phyloP scores from a whole-genome alignment of 2,888 invertebrate species.

The Callimorpha dominula region DNA sequence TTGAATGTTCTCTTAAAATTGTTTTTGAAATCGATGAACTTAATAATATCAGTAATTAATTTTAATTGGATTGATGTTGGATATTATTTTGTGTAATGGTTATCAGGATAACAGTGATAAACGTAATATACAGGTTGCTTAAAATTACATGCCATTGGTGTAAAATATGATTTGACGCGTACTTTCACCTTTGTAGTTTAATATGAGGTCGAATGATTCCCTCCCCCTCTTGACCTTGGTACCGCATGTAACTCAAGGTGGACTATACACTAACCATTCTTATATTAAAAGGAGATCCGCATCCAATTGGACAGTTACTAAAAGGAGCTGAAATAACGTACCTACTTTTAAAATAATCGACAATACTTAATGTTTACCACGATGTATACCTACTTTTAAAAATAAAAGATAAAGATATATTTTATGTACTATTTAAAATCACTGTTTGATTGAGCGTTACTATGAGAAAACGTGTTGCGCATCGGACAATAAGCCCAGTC shows the following conservation, averaged over 20 bases:
- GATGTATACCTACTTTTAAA: slow-evolving; percentile 1
- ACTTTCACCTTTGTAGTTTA: background rate
- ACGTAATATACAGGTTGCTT: slow-evolving; percentile 10
- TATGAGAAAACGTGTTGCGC: slow-evolving; percentile 36
- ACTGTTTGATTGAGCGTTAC: slow-evolving; percentile 34
- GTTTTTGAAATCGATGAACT: slow-evolving; percentile 1
- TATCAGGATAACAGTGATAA: slow-evolving; percentile 18
- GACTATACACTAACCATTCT: too few relatives aligned
- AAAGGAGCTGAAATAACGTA: too few relatives aligned
- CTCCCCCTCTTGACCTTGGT: background rate
- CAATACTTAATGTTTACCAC: background rate
- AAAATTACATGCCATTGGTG: background rate
- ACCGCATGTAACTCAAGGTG: background rate
- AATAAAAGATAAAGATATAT: slow-evolving; percentile 13
- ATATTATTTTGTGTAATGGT: slow-evolving; percentile 7
- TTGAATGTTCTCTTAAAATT: background rate
- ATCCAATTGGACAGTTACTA: too few relatives aligned
- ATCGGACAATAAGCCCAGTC: slow-evolving; percentile 1
- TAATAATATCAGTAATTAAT: slow-evolving; percentile 9
- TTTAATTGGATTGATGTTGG: slow-evolving; percentile 15
- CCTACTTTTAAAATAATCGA: too few relatives aligned
- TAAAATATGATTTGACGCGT: too few relatives aligned
- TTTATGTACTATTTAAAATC: slow-evolving; percentile 31
- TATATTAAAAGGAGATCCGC: too few relatives aligned
- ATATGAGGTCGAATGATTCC: background rate